phyloP scores from a whole-genome alignment of 2,797 vertebrate species.

The Pachyuromys duprasi region DNA sequence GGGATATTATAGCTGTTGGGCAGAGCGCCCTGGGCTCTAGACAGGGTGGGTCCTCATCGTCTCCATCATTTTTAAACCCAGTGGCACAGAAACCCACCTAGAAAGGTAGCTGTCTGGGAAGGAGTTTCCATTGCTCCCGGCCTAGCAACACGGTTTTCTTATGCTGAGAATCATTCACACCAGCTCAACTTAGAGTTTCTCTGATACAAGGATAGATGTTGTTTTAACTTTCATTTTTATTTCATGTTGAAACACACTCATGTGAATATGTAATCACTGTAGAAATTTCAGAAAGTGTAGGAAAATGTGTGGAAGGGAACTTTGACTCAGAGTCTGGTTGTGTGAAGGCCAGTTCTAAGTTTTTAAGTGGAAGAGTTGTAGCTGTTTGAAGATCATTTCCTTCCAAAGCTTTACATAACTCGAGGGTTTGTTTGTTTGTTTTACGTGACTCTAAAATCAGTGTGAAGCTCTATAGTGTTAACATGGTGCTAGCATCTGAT shows the following conservation, averaged over 20 bases:
- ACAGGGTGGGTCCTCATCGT: not conserved
- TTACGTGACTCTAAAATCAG: not conserved
- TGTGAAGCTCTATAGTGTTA: not conserved
- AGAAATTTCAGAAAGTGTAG: slow-evolving; percentile 18
- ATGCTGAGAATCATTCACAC: not conserved
- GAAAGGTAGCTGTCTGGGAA: not conserved
- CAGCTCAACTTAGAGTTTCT: not conserved
- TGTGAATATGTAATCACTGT: not conserved
- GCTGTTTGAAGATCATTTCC: not conserved
- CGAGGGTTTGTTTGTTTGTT: not conserved
- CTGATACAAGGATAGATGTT: not conserved
- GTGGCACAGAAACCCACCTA: not conserved
- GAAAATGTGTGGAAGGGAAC: not conserved
- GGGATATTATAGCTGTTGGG: not conserved
- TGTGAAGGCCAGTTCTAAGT: not conserved
- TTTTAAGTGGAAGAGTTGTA: not conserved
- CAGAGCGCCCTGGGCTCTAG: not conserved
- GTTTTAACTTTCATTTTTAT: not conserved
- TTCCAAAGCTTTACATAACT: not conserved
- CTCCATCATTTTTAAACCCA: not conserved
- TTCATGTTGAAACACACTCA: not conserved
- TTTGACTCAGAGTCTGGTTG: not conserved
- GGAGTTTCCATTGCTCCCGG: not conserved
- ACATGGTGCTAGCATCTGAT: not conserved
- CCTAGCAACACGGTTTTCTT: not conserved